These are phyloP conservation scores for Pocillopora meandrina DNA, from an alignment of 92 coral and sea anemone genomes.

Conservation along the genomic window DNA sequence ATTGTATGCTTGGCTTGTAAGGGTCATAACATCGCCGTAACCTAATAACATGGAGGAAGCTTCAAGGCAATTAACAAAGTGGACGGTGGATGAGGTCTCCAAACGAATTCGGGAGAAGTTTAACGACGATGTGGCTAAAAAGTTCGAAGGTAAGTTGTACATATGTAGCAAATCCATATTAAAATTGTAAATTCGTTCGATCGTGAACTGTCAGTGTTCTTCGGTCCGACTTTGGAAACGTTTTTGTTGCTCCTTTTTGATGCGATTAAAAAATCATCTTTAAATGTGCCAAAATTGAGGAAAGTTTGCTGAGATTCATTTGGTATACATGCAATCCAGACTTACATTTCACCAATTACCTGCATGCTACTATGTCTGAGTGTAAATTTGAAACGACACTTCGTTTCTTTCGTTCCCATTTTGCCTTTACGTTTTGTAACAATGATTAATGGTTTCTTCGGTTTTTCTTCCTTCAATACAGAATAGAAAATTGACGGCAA, in stretches of 20 bases:
- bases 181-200: background rate
- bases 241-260: too few relatives aligned
- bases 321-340: too few relatives aligned
- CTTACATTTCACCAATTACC: too few relatives aligned
- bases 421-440: background rate
- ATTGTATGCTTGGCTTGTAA: too few relatives aligned
- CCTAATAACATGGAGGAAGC: too few relatives aligned
- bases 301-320: too few relatives aligned
- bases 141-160: background rate
- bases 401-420: background rate
- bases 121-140: background rate
- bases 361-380: too few relatives aligned
- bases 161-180: background rate
- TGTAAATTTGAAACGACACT: background rate
- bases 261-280: too few relatives aligned
- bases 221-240: too few relatives aligned
- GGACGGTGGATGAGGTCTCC: constrained; percentile 13
- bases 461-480: background rate
- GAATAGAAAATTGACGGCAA: constrained; percentile 13
- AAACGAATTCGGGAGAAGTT: background rate
- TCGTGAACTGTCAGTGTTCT: background rate
- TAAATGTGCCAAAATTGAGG: too few relatives aligned
- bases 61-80: background rate
- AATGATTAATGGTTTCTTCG: background rate
- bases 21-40: too few relatives aligned